phyloP scores from a whole-genome alignment of 2,797 vertebrate species.

The Oceanodroma leucorhoa region DNA sequence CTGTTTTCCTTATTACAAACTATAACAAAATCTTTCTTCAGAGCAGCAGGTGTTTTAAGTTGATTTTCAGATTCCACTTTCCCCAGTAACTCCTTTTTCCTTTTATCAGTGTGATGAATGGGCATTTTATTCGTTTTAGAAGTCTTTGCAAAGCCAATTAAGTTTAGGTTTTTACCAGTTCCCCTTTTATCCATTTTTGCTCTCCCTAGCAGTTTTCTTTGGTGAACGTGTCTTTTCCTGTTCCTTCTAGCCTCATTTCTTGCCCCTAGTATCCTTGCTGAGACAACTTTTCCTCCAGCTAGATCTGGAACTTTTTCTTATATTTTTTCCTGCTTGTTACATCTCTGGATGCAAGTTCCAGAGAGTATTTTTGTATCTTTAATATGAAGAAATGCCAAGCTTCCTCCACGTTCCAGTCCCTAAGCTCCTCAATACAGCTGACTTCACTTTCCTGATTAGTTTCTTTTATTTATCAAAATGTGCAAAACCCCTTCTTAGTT shows the following conservation, averaged over 20 bases:
- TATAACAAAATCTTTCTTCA: background rate
- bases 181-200: background rate
- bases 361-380: background rate
- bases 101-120: background rate
- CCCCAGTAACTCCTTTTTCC: background rate
- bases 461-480: slow-evolving; percentile 16
- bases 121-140: background rate
- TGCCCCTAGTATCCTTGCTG: background rate
- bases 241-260: background rate
- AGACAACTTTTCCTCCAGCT: background rate
- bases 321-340: background rate
- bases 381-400: background rate
- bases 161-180: background rate
- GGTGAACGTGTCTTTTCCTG: background rate
- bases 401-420: background rate
- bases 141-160: background rate
- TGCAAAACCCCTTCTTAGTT: background rate
- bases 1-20: background rate
- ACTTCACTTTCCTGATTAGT: slow-evolving; percentile 23
- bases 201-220: background rate
- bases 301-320: background rate
- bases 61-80: background rate
- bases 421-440: background rate
- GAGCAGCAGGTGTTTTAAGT: background rate
- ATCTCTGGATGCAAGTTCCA: background rate